Conservation (phyloP, 2,113 vertebrate species). For the Hepsetus odoe region DNA sequence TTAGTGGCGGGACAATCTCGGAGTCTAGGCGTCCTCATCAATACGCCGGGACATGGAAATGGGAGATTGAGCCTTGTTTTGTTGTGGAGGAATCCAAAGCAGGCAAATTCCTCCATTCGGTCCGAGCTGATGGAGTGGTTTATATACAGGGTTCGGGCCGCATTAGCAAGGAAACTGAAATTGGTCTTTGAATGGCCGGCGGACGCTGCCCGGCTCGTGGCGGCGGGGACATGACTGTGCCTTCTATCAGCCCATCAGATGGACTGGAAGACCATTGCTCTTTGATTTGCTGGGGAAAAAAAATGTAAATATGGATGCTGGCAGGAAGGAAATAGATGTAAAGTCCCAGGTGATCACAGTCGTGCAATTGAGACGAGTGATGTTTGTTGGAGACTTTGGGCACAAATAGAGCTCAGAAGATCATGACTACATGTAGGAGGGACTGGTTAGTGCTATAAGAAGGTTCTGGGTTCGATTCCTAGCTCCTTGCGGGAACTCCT, state of each 20-base stretch:
- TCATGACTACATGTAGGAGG: slow-evolving; percentile 7
- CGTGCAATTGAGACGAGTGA: background rate
- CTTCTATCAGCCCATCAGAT: slow-evolving; percentile 51
- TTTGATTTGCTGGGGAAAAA: background rate
- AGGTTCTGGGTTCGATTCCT: too few species aligned
- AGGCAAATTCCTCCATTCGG: slow-evolving; percentile 39
- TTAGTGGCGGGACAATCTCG: slow-evolving; percentile 53
- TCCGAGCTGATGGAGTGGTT: slow-evolving; percentile 49
- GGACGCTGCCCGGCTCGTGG: slow-evolving; percentile 23
- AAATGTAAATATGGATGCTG: slow-evolving; percentile 24
- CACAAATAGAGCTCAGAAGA: background rate
- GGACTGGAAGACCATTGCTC: background rate
- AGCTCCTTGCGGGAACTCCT: too few species aligned
- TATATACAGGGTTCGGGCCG: slow-evolving; percentile 56
- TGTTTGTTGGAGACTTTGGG: background rate
- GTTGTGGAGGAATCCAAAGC: slow-evolving; percentile 46
- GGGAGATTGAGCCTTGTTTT: slow-evolving; percentile 55
- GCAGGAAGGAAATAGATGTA: slow-evolving; percentile 33
- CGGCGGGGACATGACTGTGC: slow-evolving; percentile 59
- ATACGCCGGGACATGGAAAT: slow-evolving; percentile 60
- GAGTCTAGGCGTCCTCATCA: slow-evolving; percentile 57
- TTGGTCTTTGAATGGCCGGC: slow-evolving; percentile 29
- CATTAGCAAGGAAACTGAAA: slow-evolving; percentile 48
- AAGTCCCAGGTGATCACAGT: background rate
- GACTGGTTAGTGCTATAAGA: too few species aligned